A percentile compares a stretch with the other conserved stretches of the same genome.
phyloP scores from a whole-genome alignment of 2,888 invertebrate species.

The Cantharis rufa region DNA sequence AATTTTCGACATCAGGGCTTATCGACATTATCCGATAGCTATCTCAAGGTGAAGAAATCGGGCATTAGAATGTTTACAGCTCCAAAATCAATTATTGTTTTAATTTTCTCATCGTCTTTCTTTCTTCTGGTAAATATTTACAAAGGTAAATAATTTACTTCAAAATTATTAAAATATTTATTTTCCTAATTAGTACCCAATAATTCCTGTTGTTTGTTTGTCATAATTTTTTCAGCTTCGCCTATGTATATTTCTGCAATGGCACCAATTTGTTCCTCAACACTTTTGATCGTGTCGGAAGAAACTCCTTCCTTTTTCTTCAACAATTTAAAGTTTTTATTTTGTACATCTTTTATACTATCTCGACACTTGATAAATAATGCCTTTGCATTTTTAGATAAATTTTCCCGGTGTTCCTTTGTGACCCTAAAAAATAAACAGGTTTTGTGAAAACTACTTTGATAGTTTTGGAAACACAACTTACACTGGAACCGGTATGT shows the following conservation, averaged over 20 bases:
- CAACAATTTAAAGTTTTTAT: constrained; percentile 69
- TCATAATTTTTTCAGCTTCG: constrained; percentile 68
- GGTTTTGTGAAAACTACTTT: neutral
- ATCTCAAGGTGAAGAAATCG: too few relatives aligned
- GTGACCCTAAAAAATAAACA: constrained; percentile 66
- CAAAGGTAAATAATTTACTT: neutral
- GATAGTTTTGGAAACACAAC: constrained; percentile 22
- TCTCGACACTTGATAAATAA: constrained; percentile 80
- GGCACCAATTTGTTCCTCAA: constrained; percentile 71
- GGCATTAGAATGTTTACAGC: too few relatives aligned
- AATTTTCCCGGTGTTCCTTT: constrained; percentile 85
- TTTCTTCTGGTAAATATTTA: too few relatives aligned
- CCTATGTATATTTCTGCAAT: constrained; percentile 70
- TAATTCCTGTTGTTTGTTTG: constrained; percentile 73
- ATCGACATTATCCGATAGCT: too few relatives aligned
- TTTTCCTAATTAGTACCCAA: neutral
- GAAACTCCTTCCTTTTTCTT: constrained; percentile 73
- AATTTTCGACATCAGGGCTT: too few relatives aligned
- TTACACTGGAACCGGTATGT: constrained; percentile 86
- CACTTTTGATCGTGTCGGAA: constrained; percentile 69
- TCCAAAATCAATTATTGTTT: too few relatives aligned
- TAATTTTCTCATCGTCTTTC: too few relatives aligned
- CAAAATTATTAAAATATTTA: neutral
- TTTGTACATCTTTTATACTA: constrained; percentile 75
- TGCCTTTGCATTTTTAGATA: constrained; percentile 86